Evolutionary conservation across 2,888 invertebrate genomes (phyloP).

Genomic region (Microplitis manilae): DNA sequence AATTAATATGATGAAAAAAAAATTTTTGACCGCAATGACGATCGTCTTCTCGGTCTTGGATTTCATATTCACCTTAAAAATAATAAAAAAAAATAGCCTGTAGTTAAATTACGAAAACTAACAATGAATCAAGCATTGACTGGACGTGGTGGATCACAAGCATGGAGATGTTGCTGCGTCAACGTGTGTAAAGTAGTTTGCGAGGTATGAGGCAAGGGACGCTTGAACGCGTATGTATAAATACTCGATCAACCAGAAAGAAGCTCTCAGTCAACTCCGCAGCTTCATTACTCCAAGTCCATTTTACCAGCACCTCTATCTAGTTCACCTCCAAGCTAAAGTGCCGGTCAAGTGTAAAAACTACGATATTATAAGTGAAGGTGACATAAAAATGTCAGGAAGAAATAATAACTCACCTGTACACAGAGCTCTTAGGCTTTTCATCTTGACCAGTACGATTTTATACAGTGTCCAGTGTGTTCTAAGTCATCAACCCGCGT

Average conservation of each 20-base stretch:
- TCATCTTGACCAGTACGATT: not conserved
- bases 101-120: not conserved
- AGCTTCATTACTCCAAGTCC: slow-evolving; percentile 46
- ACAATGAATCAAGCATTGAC: not conserved
- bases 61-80: not conserved
- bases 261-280: slow-evolving; percentile 58
- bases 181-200: slow-evolving; percentile 4
- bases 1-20: not conserved
- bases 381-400: not conserved
- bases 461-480: not conserved
- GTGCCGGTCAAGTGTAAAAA: no score
- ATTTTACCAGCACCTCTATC: not conserved
- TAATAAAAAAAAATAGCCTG: not conserved
- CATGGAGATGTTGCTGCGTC: not conserved
- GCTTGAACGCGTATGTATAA: slow-evolving; percentile 57
- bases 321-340: not conserved
- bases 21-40: slow-evolving; percentile 6
- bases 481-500: not conserved
- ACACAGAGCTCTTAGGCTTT: not conserved
- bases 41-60: not conserved
- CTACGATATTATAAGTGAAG: no score
- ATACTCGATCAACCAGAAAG: slow-evolving; percentile 58
- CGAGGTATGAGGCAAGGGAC: slow-evolving; percentile 37
- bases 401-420: not conserved
- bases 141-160: no score